Percentiles rank a stretch among this genome's conserved stretches.
Conservation (phyloP, 2,888 invertebrate species). For the Idaea straminata region DNA sequence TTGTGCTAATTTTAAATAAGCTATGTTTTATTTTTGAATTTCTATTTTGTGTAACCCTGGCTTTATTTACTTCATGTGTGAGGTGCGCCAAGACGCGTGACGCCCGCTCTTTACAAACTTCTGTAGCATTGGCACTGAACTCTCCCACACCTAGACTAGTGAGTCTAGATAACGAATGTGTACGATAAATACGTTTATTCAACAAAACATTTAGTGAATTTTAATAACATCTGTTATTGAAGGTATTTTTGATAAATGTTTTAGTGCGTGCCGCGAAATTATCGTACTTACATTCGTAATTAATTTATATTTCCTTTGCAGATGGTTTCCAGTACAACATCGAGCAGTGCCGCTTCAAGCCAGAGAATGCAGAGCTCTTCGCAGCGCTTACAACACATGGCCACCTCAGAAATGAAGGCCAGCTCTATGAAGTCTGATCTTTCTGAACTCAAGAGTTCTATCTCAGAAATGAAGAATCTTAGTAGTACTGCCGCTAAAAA, state of each 20-base stretch:
- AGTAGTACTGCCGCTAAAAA: conserved; percentile 69
- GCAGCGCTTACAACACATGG: conserved; percentile 75
- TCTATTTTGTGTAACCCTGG: conserved; percentile 68
- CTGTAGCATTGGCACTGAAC: conserved; percentile 76
- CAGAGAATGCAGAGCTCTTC: conserved; percentile 81
- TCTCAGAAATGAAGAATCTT: conserved; percentile 92
- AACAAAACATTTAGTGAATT: conserved; percentile 17
- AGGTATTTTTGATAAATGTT: conserved; percentile 16
- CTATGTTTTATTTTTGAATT: conserved; percentile 57
- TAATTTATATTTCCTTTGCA: conserved; percentile 35
- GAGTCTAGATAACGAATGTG: conserved; percentile 68
- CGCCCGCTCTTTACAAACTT: conserved; percentile 62
- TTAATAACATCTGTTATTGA: conserved; percentile 20
- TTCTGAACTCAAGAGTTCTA: conserved; percentile 89
- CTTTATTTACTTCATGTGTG: conserved; percentile 64
- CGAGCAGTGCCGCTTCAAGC: conserved; percentile 80
- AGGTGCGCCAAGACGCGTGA: conserved; percentile 75
- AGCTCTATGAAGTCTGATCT: conserved; percentile 90
- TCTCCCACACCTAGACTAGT: conserved; percentile 56
- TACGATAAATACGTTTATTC: conserved; percentile 44
- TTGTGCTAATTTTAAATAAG: conserved; percentile 46
- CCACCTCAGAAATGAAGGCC: conserved; percentile 88
- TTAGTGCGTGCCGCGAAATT: conserved; percentile 5
- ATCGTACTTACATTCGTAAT: conserved; percentile 2
- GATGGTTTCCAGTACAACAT: conserved; percentile 81